Conservation (phyloP, 2,797 vertebrate species). For the Chrysocyon brachyurus region DNA sequence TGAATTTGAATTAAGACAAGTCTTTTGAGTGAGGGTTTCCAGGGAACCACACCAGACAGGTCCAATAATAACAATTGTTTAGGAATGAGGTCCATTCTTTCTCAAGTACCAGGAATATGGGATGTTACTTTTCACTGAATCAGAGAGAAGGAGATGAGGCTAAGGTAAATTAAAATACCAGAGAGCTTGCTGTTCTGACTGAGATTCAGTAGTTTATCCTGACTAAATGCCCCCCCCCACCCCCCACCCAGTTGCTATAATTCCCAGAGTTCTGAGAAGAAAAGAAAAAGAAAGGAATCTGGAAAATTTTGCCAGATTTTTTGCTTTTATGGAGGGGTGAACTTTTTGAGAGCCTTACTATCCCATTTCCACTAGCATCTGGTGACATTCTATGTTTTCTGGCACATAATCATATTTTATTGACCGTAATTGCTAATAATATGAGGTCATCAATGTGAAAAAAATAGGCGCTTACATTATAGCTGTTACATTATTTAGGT, state of each 20-base stretch:
- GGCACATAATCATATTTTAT: neutral
- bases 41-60: neutral
- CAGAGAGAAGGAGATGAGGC: neutral
- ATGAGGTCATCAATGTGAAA: constrained; percentile 8
- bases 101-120: neutral
- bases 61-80: neutral
- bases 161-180: neutral
- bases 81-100: neutral
- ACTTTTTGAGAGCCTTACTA: neutral
- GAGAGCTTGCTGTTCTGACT: neutral
- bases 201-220: neutral
- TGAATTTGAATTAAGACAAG: constrained; percentile 27
- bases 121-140: neutral
- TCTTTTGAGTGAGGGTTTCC: neutral
- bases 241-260: neutral
- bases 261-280: neutral
- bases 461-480: neutral
- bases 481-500: neutral
- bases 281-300: neutral
- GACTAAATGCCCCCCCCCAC: neutral
- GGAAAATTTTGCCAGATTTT: neutral
- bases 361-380: neutral
- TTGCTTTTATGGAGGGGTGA: neutral
- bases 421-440: neutral
- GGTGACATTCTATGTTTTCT: neutral